phyloP scores from a whole-genome alignment of 53 echinoderm and acorn worm species.

The Pentamera pediparva region DNA sequence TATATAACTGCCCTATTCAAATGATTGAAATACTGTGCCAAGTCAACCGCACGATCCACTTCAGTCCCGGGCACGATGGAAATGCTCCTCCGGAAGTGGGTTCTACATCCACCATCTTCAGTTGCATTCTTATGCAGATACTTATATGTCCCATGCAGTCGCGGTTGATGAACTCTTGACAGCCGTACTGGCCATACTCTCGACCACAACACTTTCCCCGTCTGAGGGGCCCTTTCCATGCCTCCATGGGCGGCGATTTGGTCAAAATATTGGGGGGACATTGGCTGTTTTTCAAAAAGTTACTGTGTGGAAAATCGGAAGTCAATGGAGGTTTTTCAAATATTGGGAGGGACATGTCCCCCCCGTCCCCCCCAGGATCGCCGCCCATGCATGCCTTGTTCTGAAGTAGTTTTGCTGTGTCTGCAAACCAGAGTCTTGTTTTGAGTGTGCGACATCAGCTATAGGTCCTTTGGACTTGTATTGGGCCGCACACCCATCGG shows the following conservation, averaged over 20 bases:
- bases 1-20: no score
- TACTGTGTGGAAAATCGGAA: no score
- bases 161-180: background rate
- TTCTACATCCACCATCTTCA: background rate
- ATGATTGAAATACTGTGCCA: no score
- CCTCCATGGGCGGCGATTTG: no score
- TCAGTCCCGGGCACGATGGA: background rate
- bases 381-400: no score
- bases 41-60: background rate
- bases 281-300: no score
- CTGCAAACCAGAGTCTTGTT: conserved; percentile 14
- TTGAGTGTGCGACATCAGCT: conserved; percentile 33
- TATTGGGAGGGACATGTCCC: no score
- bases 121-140: conserved; percentile 23
- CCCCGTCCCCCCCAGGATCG: no score
- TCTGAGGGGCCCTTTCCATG: conserved; percentile 59
- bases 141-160: conserved; percentile 40
- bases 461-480: conserved; percentile 63
- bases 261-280: no score
- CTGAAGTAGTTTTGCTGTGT: conserved; percentile 42
- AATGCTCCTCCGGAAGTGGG: background rate
- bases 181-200: conserved; percentile 33
- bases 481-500: conserved; percentile 51
- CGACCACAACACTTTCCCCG: conserved; percentile 46
- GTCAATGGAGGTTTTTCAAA: no score